Conservation (phyloP, 2,888 invertebrate species). For the Odontocerum albicorne region DNA sequence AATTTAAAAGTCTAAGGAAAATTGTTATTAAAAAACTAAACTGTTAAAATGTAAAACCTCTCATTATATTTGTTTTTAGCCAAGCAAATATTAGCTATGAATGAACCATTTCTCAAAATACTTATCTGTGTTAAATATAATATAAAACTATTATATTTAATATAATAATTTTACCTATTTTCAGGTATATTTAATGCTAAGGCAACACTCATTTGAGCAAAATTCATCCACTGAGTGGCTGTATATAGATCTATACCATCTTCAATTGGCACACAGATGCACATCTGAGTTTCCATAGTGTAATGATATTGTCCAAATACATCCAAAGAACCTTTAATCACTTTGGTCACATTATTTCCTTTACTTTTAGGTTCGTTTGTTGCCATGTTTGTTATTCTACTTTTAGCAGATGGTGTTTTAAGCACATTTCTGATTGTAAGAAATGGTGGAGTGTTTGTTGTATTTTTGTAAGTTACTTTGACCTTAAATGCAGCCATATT, state of each 20-base stretch:
- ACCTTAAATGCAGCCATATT: slow-evolving; percentile 59
- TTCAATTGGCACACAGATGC: slow-evolving; percentile 65
- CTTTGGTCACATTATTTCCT: slow-evolving; percentile 52
- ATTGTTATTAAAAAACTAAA: too few relatives aligned
- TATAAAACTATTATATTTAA: too few relatives aligned
- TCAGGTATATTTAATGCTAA: slow-evolving; percentile 55
- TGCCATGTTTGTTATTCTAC: slow-evolving; percentile 47
- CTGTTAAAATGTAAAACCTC: too few relatives aligned
- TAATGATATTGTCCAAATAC: slow-evolving; percentile 72
- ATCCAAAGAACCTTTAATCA: slow-evolving; percentile 58
- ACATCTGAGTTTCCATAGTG: slow-evolving; percentile 74
- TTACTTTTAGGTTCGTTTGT: slow-evolving; percentile 43
- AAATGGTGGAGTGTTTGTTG: slow-evolving; percentile 48
- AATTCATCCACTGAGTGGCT: slow-evolving; percentile 67
- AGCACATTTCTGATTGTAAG: slow-evolving; percentile 55
- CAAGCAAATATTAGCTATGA: too few relatives aligned
- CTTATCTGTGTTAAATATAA: too few relatives aligned
- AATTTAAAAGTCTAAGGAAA: too few relatives aligned
- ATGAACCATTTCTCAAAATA: too few relatives aligned
- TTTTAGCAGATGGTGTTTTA: slow-evolving; percentile 47
- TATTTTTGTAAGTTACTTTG: slow-evolving; percentile 56
- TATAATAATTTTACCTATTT: slow-evolving; percentile 66
- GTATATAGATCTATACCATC: slow-evolving; percentile 67
- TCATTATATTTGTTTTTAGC: too few relatives aligned
- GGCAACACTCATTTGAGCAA: slow-evolving; percentile 59